Evolutionary conservation across 2,888 invertebrate species (phyloP), one percentile per base, ranked within the genome.

Genomic region (Digitonthophagus gazella): DNA sequence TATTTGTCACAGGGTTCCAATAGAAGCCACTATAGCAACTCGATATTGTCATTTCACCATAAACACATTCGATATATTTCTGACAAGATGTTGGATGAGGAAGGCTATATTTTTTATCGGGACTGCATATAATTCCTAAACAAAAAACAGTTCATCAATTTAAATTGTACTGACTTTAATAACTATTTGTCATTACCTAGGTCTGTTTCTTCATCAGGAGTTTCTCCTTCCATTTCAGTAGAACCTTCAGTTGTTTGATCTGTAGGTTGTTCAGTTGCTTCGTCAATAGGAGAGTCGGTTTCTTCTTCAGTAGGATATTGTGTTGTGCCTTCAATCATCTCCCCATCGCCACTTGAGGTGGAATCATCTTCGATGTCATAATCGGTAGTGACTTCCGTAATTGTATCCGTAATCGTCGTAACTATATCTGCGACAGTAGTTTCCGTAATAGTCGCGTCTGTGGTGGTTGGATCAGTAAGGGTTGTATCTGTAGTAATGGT

Each of bases 11-110:
- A 16, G 66, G 15, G 22, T 69, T 68, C 63, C 67, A 71, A 22
- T 67, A 64, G 3, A 69, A 58, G 15, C 58, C 44, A 8, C 64
- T 58, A 4, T 65, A 66, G 15, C 71, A 71, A 55, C 63, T 63
- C 19, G 67, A 20, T 6, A 69, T 64, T 16, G 14, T n/a, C 6
- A 65, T 58, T 15, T 16, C n/a, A 8, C 66, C 71, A 64, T 64
- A 1, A 14, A 28, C 58, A 15, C 66, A 66, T 54, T 61, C 61
- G 5, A 67, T 67, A 11, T 61, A 67, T n/a, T 22, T 6, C 19
- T 22, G 18, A 44, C 67, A 67, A 20, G 22, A 55, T 0, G 3
- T 54, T 16, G 67, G 63, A 16, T 67, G 28, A 44, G 28, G 28
- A 8, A 44, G 11, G 11, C 11, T 8, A 44, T 8, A 44, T 8